Conservation (phyloP, 2,888 invertebrate species). For the Neoaliturus tenellus region DNA sequence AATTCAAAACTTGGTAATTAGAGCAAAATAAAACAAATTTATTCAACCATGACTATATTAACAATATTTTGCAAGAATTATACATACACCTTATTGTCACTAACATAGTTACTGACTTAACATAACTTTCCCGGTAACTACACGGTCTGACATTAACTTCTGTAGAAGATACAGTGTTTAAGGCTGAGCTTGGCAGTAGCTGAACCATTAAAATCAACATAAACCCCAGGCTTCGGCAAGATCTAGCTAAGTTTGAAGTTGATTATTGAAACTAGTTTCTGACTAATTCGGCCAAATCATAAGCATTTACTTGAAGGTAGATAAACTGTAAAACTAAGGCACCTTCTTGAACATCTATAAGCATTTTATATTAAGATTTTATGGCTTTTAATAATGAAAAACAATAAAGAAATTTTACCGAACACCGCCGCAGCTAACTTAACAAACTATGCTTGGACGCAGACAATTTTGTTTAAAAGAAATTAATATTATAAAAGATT, state of each 20-base stretch:
- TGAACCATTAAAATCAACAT: background rate
- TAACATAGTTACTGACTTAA: background rate
- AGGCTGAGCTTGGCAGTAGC: background rate
- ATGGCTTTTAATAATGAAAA: no score
- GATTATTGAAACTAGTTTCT: no score
- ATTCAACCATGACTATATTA: conserved; percentile 19
- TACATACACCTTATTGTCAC: conserved; percentile 14
- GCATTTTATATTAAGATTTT: no score
- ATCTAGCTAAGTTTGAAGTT: background rate
- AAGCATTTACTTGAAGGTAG: no score
- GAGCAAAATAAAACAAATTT: conserved; percentile 37
- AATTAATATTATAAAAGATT: no score
- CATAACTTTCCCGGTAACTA: conserved; percentile 21
- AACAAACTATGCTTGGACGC: no score
- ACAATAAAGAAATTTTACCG: no score
- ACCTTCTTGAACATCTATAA: no score
- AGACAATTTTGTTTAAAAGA: no score
- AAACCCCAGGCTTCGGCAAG: background rate
- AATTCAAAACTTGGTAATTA: background rate
- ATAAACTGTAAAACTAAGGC: background rate
- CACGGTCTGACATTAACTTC: background rate
- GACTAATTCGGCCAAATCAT: no score
- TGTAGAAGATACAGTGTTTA: background rate
- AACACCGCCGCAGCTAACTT: no score
- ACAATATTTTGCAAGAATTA: conserved; percentile 23